Evolutionary conservation across 2,888 invertebrate species (phyloP).

Genomic region (Eugnorisma glareosa): DNA sequence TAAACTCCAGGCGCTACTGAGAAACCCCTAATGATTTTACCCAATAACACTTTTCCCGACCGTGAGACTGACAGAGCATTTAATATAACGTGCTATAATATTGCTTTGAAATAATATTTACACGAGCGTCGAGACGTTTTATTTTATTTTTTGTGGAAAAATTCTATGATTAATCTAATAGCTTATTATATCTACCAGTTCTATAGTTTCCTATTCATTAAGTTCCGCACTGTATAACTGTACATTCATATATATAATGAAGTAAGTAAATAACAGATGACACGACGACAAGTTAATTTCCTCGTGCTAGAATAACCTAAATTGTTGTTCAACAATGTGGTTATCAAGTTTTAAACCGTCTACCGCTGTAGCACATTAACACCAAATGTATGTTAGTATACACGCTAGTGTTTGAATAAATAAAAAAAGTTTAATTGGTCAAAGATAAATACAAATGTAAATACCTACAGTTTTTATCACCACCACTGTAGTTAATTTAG

Average conservation of each 20-base stretch:
- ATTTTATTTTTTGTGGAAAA: neutral
- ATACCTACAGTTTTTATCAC: neutral
- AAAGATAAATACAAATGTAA: neutral
- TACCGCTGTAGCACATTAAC: neutral
- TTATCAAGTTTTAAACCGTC: neutral
- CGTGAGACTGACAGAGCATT: neutral
- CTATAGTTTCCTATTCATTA: neutral
- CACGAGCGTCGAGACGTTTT: neutral
- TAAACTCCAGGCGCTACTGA: no score
- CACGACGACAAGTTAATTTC: neutral
- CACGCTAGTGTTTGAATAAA: neutral
- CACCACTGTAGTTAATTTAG: neutral
- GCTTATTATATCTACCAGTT: no score
- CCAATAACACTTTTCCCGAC: no score
- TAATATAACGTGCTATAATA: neutral
- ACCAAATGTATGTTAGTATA: neutral
- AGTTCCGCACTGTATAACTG: neutral
- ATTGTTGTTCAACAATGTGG: constrained; percentile 1
- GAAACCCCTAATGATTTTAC: no score
- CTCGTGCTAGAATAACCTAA: neutral
- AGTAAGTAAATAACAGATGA: constrained; percentile 5
- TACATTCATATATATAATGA: constrained; percentile 11
- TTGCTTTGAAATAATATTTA: neutral
- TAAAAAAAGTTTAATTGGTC: neutral
- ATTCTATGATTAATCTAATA: neutral